These are phyloP conservation scores for Pteromalus puparum DNA, from an alignment of 1,140 invertebrate genomes.

Conservation along the genomic window DNA sequence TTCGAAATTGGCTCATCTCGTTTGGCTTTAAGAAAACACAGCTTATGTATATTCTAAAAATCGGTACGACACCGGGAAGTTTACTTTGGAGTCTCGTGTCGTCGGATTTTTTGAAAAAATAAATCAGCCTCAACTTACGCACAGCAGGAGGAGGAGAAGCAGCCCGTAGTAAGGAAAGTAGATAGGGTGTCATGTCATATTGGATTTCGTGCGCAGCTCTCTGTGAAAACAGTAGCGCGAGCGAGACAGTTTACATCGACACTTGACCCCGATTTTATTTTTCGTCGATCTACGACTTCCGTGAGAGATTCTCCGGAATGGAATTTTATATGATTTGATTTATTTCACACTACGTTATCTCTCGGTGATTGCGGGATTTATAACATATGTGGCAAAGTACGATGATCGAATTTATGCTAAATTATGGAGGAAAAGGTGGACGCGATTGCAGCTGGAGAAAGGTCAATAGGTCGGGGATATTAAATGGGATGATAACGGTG, in stretches of 20 bases:
- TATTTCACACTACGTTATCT: too few species aligned
- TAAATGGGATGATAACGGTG: slow-evolving; percentile 13
- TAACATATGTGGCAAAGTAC: neutral
- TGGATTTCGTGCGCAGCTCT: neutral
- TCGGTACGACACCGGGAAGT: too few species aligned
- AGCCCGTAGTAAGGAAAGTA: neutral
- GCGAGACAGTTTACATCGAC: neutral
- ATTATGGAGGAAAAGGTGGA: neutral
- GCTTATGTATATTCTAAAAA: too few species aligned
- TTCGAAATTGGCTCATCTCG: too few species aligned
- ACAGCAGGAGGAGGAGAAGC: too few species aligned
- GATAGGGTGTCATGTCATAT: neutral
- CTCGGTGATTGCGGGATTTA: neutral
- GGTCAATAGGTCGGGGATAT: neutral
- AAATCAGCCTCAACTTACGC: too few species aligned
- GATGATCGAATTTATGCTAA: neutral
- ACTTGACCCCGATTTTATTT: neutral
- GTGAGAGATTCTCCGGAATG: too few species aligned
- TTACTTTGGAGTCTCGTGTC: too few species aligned
- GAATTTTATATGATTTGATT: too few species aligned
- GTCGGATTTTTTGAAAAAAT: too few species aligned
- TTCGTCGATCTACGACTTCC: too few species aligned
- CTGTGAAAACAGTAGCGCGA: neutral
- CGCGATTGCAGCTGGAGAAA: neutral
- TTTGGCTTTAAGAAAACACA: too few species aligned